These are phyloP conservation scores for Zaprionus nigranus DNA, from an alignment of 1,140 invertebrate genomes.

Conservation along the genomic window DNA sequence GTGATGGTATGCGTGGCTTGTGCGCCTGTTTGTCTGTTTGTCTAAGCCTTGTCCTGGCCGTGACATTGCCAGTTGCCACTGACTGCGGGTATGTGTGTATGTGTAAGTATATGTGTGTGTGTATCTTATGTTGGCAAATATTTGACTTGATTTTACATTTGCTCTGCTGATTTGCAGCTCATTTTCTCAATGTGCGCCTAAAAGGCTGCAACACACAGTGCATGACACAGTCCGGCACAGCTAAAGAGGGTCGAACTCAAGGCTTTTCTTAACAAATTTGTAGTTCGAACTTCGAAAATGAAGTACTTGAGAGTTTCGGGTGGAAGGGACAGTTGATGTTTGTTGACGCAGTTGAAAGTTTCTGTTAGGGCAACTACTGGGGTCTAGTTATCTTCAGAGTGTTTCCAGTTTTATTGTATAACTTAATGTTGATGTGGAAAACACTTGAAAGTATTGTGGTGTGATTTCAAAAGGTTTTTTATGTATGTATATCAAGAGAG, in stretches of 20 bases:
- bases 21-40: slow-evolving; percentile 14
- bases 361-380: background rate
- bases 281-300: background rate
- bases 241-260: background rate
- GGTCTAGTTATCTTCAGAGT: background rate
- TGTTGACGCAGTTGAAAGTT: background rate
- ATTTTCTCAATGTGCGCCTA: slow-evolving; percentile 38
- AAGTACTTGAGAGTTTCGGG: background rate
- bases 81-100: background rate
- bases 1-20: background rate
- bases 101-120: background rate
- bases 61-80: slow-evolving; percentile 49
- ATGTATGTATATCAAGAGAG: too few species aligned
- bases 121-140: slow-evolving; percentile 55
- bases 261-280: slow-evolving; percentile 9
- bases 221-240: too few species aligned
- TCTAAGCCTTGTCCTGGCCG: slow-evolving; percentile 48
- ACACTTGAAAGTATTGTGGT: background rate
- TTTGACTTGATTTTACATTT: slow-evolving; percentile 61
- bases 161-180: slow-evolving; percentile 44
- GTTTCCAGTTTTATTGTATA: background rate
- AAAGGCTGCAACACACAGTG: slow-evolving; percentile 33
- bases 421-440: background rate
- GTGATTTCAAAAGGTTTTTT: background rate
- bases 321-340: background rate